phyloP scores from a whole-genome alignment of 2,113 vertebrate genomes.

The Emydocephalus ijimae region DNA sequence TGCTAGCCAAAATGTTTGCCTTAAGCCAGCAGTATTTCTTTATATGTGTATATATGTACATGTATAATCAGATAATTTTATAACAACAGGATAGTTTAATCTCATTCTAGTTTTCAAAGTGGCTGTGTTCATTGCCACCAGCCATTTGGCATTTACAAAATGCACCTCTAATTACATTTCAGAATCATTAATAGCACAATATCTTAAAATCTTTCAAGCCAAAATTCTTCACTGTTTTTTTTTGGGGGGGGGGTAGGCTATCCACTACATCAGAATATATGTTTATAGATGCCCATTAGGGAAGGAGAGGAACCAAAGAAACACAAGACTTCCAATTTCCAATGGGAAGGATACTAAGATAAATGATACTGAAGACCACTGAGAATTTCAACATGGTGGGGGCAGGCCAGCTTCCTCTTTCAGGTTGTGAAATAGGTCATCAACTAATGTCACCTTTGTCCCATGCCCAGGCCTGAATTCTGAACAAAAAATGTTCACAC shows the following conservation, averaged over 20 bases:
- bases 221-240: background rate
- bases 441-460: background rate
- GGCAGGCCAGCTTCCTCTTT: background rate
- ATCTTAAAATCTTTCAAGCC: constrained; percentile 16
- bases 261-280: background rate
- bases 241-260: background rate
- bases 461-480: background rate
- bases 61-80: constrained; percentile 26
- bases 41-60: background rate
- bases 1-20: constrained; percentile 34
- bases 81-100: constrained; percentile 33
- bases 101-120: constrained; percentile 36
- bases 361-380: background rate
- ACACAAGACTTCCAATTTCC: background rate
- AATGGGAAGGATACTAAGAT: background rate
- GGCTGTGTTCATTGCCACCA: constrained; percentile 16
- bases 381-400: background rate
- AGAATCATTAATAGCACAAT: constrained; percentile 13
- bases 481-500: background rate
- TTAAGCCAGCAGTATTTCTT: constrained; percentile 19
- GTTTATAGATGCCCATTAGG: background rate
- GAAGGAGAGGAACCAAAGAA: background rate
- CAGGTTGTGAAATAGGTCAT: background rate
- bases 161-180: constrained; percentile 44
- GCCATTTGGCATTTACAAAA: constrained; percentile 27